Base-by-base conservation (phyloP, 2,113 vertebrate genomes). In the Eira barbara region DNA sequence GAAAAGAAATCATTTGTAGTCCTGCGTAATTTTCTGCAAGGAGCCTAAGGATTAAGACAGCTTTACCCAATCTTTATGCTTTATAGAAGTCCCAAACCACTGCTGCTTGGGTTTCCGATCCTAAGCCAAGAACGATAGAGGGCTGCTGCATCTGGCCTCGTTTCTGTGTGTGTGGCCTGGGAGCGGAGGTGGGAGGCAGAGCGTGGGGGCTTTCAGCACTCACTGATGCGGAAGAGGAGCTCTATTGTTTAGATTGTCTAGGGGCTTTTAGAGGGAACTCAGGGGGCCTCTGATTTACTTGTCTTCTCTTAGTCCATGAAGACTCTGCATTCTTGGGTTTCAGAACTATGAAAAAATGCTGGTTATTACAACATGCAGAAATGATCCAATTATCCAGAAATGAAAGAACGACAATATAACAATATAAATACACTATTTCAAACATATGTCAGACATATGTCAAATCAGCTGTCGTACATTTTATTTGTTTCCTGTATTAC, bases 301-400 rank as follows among this genome's bases (percentile, higher is more conserved):
- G 73, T 84, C 13, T 47, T 29, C 20, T 69, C n/a, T 65, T 39
- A 61, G 12, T 78, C 82, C 13, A 2, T 4, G 15, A 65, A 73
- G 47, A 65, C 10, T 27, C 1, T 45, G 67, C 71, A 76, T 63
- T 11, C 12, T 83, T 49, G 27, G 52, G 31, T 47, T 61, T 84
- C 71, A 79, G 20, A 97, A 82, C 4, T 91, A 73, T 20, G 23
- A 91, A 89, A 61, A 80, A 34, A 47, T 59, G 39, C 15, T 76
- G 25, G 57, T 69, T 39, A 14, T 67, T 80, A 21, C 47, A 45
- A 67, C n/a, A 69, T 5, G 6, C 15, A 34, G 31, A 49, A 59
- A 20, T 47, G 10, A 86, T 52, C 5, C 31, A 65, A 78, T 36
- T 73, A 88, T 39, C 76, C 61, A 89, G 42, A 55, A 87, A 27